A percentile compares a stretch with the other conserved stretches of the same genome.
phyloP scores from a whole-genome alignment of 1,140 invertebrate species.

The Antheraea pernyi region DNA sequence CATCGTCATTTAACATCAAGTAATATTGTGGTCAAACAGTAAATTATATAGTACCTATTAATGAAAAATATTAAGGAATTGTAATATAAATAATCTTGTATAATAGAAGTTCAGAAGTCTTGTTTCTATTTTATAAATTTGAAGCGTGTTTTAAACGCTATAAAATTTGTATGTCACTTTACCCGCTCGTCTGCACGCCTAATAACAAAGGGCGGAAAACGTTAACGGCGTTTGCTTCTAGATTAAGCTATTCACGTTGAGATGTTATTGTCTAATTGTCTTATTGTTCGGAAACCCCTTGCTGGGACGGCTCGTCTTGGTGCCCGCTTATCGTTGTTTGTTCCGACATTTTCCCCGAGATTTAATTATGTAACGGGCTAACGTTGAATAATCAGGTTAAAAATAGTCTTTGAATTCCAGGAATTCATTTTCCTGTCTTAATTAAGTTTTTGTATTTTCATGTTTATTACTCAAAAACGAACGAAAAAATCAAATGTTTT shows the following conservation, averaged over 20 bases:
- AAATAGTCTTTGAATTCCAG: slow-evolving; percentile 2
- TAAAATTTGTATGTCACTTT: slow-evolving; percentile 6
- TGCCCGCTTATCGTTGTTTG: slow-evolving; percentile 1
- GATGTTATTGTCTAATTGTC: slow-evolving; percentile 64
- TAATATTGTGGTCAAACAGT: no score
- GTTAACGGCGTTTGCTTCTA: slow-evolving; percentile 58
- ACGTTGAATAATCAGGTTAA: slow-evolving; percentile 11
- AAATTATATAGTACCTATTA: no score
- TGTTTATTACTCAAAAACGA: neutral
- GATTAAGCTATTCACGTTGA: slow-evolving; percentile 62
- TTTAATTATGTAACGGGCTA: slow-evolving; percentile 7
- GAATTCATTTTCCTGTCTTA: neutral
- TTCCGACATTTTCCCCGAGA: slow-evolving; percentile 7
- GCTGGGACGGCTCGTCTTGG: neutral
- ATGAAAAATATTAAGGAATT: no score
- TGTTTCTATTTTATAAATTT: neutral
- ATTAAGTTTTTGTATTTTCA: neutral
- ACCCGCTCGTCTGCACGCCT: slow-evolving; percentile 30
- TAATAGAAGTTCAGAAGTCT: no score
- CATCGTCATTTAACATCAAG: no score
- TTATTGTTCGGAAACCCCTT: slow-evolving; percentile 47
- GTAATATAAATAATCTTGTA: no score
- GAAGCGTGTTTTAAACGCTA: slow-evolving; percentile 5
- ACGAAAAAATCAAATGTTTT: no score
- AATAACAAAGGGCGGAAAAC: slow-evolving; percentile 32